Evolutionary conservation across 2,888 invertebrate genomes (phyloP), one percentile per base, ranked within the genome.

Genomic region (Theodoxus fluviatilis): DNA sequence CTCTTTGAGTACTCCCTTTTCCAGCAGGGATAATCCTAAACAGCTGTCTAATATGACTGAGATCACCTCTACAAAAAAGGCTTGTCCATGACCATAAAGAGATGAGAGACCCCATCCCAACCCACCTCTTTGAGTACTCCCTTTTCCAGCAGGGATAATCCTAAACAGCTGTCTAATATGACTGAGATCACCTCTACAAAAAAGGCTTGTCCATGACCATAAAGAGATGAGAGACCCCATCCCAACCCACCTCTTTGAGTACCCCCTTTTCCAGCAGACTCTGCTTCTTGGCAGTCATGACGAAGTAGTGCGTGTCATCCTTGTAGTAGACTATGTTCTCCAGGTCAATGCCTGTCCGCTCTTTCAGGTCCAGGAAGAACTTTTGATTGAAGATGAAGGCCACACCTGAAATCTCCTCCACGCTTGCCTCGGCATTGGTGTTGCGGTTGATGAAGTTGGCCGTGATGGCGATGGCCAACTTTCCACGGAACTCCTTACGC

Each of bases 301-400:
- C 98, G 88, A 99, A 99, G 87, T 99, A 99, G 87, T 99, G 98
- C 0, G 98, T 99, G 82, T 98, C 98, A 86, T 98, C 98, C 85
- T 98, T 98, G 87, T 99, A 99, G 87, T 99, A 99, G 3, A 99
- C 98, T 71, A 99, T 98, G 87, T 99, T 99, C 87, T 99, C 98
- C 78, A 98, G 90, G 89, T 98, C 97, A 74, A 98, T 98, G 71
- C 95, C 94, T 2, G 96, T 96, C 72, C 87, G 92, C 76, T 92
- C 92, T 82, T 94, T 92, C 77, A 98, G 90, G 84, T 97, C 96
- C 64, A 82, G 81, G 89, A 98, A 98, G 89, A 98, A 98, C 84
- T 97, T 94, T 88, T 98, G 98, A 89, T 98, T 97, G 88, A 97
- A 98, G 82, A 99, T 98, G 88, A 96, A 98, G 61, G 98, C 96